Evolutionary conservation across 2,113 vertebrate species (phyloP).

Genomic region (Murina feae): DNA sequence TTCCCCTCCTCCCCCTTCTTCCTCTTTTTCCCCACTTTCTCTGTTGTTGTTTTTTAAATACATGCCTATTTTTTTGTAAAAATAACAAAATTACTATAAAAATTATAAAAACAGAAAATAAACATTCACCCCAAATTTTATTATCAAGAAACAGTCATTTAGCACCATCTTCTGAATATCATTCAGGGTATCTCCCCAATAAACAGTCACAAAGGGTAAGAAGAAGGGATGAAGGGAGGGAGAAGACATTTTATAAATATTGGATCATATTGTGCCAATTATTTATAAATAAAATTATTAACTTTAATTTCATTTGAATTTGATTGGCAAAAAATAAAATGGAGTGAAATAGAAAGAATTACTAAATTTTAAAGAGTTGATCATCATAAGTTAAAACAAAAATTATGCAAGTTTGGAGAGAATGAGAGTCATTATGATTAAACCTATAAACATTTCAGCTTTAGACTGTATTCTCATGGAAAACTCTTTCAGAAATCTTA

Average conservation of each 20-base stretch:
- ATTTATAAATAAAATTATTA: not conserved
- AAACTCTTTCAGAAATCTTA: not conserved
- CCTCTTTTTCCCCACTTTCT: not conserved
- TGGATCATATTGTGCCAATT: too few relatives aligned
- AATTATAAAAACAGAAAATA: not conserved
- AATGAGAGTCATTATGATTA: not conserved
- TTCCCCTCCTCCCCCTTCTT: rapidly evolving
- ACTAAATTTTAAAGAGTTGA: not conserved
- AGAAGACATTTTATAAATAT: not conserved
- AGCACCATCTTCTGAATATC: rapidly evolving
- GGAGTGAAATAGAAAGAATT: not conserved
- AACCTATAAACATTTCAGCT: not conserved
- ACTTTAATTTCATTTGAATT: not conserved
- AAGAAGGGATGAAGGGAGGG: too few relatives aligned
- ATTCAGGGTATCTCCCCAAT: too few relatives aligned
- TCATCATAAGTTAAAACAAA: not conserved
- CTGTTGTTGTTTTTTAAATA: not conserved
- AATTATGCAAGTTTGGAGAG: not conserved
- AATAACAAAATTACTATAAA: not conserved
- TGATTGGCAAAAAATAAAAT: not conserved
- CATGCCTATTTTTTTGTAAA: not conserved
- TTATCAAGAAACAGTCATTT: not conserved
- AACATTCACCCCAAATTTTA: not conserved
- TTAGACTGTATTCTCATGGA: not conserved
- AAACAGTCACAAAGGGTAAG: not conserved